Evolutionary conservation across 2,888 invertebrate species (phyloP).

Genomic region (Andrena marginata): DNA sequence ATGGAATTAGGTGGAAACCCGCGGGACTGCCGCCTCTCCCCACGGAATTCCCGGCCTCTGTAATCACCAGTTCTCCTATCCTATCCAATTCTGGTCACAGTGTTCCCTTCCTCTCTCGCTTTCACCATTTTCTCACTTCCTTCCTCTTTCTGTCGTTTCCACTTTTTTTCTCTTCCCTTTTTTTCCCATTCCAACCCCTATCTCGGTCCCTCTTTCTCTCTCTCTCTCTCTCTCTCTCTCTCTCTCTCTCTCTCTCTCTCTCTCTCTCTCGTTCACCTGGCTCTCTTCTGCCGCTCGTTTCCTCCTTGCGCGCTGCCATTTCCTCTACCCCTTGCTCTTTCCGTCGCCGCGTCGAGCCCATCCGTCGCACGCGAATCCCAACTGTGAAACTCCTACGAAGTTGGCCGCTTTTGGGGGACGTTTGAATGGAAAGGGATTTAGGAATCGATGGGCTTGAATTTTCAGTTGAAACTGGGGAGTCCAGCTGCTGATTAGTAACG

Average conservation of each 20-base stretch:
- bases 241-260: constrained; percentile 20
- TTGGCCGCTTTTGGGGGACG: not conserved
- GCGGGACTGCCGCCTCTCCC: constrained; percentile 79
- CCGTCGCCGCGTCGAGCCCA: constrained; percentile 17
- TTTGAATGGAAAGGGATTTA: not conserved
- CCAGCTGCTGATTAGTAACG: not conserved
- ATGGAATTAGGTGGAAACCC: constrained; percentile 84
- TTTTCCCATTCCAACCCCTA: constrained; percentile 12
- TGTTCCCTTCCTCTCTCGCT: constrained; percentile 64
- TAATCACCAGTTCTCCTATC: constrained; percentile 83
- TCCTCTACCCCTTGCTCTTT: constrained; percentile 22
- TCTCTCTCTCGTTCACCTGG: constrained; percentile 8
- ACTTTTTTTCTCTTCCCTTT: not conserved
- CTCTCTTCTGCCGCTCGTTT: constrained; percentile 8
- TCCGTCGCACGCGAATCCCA: not conserved
- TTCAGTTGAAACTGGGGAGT: not conserved
- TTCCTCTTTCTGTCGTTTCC: not conserved
- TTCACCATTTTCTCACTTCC: not conserved
- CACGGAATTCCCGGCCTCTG: constrained; percentile 81
- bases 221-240: not conserved
- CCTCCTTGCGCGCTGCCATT: not conserved
- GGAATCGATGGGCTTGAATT: not conserved
- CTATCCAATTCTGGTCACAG: constrained; percentile 81
- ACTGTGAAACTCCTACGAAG: not conserved
- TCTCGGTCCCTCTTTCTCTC: constrained; percentile 24